These are phyloP conservation scores for Sinonovacula constricta DNA, from an alignment of 1,140 invertebrate species.

Conservation along the genomic window DNA sequence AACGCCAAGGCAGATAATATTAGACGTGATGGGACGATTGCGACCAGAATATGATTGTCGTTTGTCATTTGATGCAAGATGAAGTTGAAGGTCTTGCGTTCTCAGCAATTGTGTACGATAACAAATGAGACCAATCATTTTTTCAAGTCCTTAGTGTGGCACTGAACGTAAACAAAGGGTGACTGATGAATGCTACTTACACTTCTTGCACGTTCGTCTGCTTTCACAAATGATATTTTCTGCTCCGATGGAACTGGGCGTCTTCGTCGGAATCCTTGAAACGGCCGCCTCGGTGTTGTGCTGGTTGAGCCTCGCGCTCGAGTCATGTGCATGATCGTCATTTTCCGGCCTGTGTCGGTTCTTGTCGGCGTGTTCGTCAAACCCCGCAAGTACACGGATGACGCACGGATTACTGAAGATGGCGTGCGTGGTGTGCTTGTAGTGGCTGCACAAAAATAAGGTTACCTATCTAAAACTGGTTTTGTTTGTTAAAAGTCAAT, in stretches of 20 bases:
- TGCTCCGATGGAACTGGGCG: not conserved
- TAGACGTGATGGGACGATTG: too few relatives aligned
- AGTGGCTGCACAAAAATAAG: too few relatives aligned
- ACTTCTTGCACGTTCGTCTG: slow-evolving; percentile 31
- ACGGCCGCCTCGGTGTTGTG: not conserved
- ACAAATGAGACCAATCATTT: not conserved
- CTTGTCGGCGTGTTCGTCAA: not conserved
- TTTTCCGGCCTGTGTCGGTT: not conserved
- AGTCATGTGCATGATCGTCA: slow-evolving; percentile 16
- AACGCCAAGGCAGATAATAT: too few relatives aligned
- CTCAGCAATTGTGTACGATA: too few relatives aligned
- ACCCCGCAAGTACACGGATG: slow-evolving; percentile 1
- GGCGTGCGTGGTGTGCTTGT: slow-evolving; percentile 10
- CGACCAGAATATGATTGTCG: too few relatives aligned
- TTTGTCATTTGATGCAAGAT: too few relatives aligned
- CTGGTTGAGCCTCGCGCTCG: not conserved
- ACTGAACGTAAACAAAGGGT: too few relatives aligned
- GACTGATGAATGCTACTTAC: slow-evolving; percentile 1
- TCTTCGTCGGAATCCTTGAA: not conserved
- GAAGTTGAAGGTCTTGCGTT: too few relatives aligned
- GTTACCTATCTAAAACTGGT: too few relatives aligned
- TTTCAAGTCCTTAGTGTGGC: too few relatives aligned
- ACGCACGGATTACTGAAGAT: slow-evolving; percentile 1
- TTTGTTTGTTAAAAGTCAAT: too few relatives aligned
- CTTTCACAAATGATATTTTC: slow-evolving; percentile 4